Base-by-base conservation (phyloP, 2,113 vertebrate species). In the Xyrauchen texanus region DNA sequence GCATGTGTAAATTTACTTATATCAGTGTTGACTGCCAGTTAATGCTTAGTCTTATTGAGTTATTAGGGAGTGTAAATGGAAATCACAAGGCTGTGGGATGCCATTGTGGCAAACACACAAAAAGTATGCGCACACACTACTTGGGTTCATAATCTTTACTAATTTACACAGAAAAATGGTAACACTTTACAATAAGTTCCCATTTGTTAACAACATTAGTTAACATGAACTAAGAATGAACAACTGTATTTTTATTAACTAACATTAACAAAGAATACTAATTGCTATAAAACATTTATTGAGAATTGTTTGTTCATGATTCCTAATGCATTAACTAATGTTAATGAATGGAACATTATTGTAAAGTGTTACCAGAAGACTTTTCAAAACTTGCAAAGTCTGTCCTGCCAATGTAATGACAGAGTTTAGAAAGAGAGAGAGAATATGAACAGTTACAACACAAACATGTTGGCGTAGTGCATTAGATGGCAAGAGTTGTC, bases 1-100 rank as follows among this genome's bases (percentile, higher is more conserved):
- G 62, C 62, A 42, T 76, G 61, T 76, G 73, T 76, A 76, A 76
- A 76, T 76, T 65, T 61, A 76, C 49, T 76, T 65, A 15, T 76
- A 76, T 76, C 73, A 76, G 62, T 55, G 49, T 62, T 65, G 73
- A 76, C 73, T 65, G 73, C 62, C 12, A 9, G 73, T 55, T 76
- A 76, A 76, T 65, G 49, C 73, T 16, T 52, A 76, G 62, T 53
- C 73, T 65, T 76, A 76, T 65, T 76, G 73, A 76, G 65, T 76
- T 76, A 76, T 65, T 65, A 65, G 73, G 16, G 13, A 64, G 73
- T 60, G 73, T 65, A 76, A 49, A 76, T 76, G 61, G 47, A 76
- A 76, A 76, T 76, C 73, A 53, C 49, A 76, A 69, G 72, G 15
- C 52, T 44, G 53, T 44, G 42, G 58, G 67, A 46, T 62, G 51